Base-by-base conservation (phyloP, 2,797 vertebrate genomes). In the Aselliscus stoliczkanus region DNA sequence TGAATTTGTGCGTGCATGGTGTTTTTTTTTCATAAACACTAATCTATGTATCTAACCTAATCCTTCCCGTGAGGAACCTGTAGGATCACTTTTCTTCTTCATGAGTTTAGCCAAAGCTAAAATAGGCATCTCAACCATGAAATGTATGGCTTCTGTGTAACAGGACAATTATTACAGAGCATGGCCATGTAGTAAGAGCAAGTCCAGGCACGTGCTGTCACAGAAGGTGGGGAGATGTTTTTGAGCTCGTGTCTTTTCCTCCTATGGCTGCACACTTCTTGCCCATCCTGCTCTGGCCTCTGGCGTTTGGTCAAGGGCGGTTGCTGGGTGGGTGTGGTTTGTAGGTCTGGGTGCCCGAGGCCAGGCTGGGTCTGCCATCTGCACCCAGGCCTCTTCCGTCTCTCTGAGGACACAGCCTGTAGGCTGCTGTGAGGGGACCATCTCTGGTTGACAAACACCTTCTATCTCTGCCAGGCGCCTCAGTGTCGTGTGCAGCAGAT, bases 391-490 rank as follows among this genome's bases (percentile, higher is more conserved):
- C n/a, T n/a, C n/a, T n/a, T n/a, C 54, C 31, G n/a, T 56, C 1
- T 17, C 27, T 47, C n/a, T 44, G 50, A 93, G 50, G 44, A 29
- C 42, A 58, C 27, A 50, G n/a, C 23, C 8, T 6, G 27, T 7
- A 47, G 5, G 9, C 21, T 12, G 54, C 17, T 39, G 5, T 17
- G 7, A 47, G 31, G 17, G 0, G 6, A 65, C 11, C 7, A 47
- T 60, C 67, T 60, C 4, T 7, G 4, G 42, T 27, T 13, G 64
- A 14, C 4, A 6, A 0, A 2, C 79, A 5, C 8, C n/a, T 34
- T 56, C 3, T 12, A 12, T 70, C 54, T 31, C 31, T 37, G 58
- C 3, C 14, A 29, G 29, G 44, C 29, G 58, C 54, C 9, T 29
- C 11, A 20, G 14, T n/a, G 0, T 20, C n/a, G 39, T 64, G 37